These are phyloP conservation scores for Corythaeola cristata DNA, from an alignment of 2,113 vertebrate species.

Conservation along the genomic window DNA sequence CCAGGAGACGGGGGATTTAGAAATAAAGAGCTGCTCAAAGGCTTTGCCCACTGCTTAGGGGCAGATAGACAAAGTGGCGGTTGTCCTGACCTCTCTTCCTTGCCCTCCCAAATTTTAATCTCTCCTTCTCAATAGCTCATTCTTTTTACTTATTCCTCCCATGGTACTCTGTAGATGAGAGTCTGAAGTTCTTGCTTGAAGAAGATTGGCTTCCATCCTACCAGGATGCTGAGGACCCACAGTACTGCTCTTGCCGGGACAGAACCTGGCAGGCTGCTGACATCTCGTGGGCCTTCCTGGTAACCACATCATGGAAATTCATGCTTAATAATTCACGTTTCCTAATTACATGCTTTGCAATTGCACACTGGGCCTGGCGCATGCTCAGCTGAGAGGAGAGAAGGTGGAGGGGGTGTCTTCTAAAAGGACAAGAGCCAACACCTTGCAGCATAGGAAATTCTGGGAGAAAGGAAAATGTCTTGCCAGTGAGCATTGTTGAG, in stretches of 20 bases:
- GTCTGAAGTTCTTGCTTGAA: not conserved
- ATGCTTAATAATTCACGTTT: not conserved
- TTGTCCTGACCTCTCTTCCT: not conserved
- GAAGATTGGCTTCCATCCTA: not conserved
- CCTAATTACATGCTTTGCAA: accelerated
- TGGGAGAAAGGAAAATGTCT: not conserved
- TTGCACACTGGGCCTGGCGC: accelerated
- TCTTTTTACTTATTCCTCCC: not conserved
- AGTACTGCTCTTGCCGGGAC: not conserved
- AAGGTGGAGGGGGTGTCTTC: not conserved
- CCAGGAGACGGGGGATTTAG: not conserved
- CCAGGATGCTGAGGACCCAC: not conserved
- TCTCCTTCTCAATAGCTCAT: not conserved
- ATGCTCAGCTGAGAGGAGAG: not conserved
- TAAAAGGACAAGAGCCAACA: not conserved
- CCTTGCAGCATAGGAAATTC: not conserved
- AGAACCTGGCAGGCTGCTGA: conserved; percentile 31
- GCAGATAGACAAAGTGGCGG: not conserved
- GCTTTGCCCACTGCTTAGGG: not conserved
- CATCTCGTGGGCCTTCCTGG: conserved; percentile 42
- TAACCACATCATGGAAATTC: not conserved
- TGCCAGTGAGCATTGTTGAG: accelerated
- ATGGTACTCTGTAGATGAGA: not conserved
- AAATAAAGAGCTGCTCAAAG: not conserved
- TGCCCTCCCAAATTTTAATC: not conserved